Evolutionary conservation across 2,888 invertebrate genomes (phyloP), one percentile per base, ranked within the genome.

Genomic region (Drosophila meridiana): DNA sequence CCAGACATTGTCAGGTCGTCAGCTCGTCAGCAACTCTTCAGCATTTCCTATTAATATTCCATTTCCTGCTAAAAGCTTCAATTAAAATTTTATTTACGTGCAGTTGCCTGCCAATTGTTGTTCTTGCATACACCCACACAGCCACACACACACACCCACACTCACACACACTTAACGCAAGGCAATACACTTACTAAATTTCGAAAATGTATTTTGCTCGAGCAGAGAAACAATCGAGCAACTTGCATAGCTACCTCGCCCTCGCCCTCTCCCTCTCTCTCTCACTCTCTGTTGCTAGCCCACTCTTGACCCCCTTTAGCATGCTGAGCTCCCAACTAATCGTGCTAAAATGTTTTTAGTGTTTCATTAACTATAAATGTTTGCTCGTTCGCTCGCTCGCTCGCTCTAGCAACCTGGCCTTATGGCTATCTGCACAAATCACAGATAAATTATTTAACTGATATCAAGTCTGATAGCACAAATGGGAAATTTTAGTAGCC

Each of bases 41-140:
- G 55, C 64, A 63, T 38, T 70, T 71, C 67, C 78, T 74, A 82
- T 87, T 84, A 87, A 87, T 84, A 82, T 87, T 84, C 85, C 78
- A 87, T 82, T 87, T 82, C 82, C 85, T 81, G 78, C 87, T 87
- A 87, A 87, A 74, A 87, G 85, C 78, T 84, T 82, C 82, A 87
- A 82, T 82, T 82, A 82, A 82, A 82, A 82, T 71, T 84, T 87
- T 87, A 84, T 87, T 82, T 82, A 70, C 78, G 43, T 82, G 63
- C 45, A 76, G 59, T 67, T 73, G 60, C 52, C 52, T 42, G 34
- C 36, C 40, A 20, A 42, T 67, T 67, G 72, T 45, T 72, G 58
- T 65, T 38, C 36, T 9, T 28, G 52, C n/a, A n/a, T 3, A 34
- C 36, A 59, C 28, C 5, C 11, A 59, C 20, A 26, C 30, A 59